These are phyloP conservation scores for Gymnopithys bicolor DNA, from an alignment of 2,797 vertebrate species.

Conservation along the genomic window DNA sequence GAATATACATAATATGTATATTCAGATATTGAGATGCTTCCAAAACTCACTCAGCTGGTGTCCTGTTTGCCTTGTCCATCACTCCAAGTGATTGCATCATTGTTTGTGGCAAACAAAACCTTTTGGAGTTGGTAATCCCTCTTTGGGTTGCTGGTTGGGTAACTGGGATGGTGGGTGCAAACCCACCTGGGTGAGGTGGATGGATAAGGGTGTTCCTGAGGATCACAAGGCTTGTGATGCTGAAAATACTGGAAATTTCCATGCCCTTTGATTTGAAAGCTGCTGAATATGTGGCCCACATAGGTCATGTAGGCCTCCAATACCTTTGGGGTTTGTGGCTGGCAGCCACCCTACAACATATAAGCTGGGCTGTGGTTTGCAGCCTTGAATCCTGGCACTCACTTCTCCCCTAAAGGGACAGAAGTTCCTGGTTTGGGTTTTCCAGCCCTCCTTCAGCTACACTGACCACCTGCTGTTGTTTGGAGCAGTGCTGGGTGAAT, in stretches of 20 bases:
- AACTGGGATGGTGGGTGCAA: neutral
- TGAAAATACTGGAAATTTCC: neutral
- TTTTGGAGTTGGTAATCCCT: neutral
- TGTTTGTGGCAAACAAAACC: neutral
- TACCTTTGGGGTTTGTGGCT: neutral
- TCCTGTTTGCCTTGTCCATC: neutral
- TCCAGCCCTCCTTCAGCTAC: neutral
- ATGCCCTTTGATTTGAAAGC: neutral
- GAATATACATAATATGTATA: neutral
- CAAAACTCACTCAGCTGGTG: neutral
- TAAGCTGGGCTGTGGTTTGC: neutral
- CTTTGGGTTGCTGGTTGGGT: neutral
- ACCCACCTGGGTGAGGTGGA: neutral
- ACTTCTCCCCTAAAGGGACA: neutral
- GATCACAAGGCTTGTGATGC: neutral
- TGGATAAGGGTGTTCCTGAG: neutral
- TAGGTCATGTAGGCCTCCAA: neutral
- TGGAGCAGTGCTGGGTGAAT: neutral
- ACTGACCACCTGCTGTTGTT: neutral
- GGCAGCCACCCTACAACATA: neutral
- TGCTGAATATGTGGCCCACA: neutral
- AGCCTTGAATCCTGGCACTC: neutral
- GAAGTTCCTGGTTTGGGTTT: neutral
- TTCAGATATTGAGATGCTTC: neutral
- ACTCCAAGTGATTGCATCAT: neutral